Conservation (phyloP, 2,888 invertebrate genomes). For the Achlya flavicornis region DNA sequence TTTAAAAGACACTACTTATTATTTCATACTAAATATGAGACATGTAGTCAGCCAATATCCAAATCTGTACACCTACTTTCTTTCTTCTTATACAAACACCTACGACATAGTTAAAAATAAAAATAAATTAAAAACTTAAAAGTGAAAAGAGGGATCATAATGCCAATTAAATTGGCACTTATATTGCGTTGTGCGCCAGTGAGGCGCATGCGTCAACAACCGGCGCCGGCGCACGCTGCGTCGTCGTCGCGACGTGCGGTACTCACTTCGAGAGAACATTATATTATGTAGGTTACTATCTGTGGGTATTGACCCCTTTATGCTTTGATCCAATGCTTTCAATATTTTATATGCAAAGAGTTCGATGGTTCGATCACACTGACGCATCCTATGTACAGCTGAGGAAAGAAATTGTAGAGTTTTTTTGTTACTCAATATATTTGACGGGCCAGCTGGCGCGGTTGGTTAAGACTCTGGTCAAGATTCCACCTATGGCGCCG, state of each 20-base stretch:
- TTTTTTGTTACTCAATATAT: background rate
- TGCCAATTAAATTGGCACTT: conserved; percentile 1
- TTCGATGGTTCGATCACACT: conserved; percentile 8
- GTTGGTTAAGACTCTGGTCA: too few relatives aligned
- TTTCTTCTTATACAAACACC: too few relatives aligned
- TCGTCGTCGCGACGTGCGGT: background rate
- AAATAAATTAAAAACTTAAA: background rate
- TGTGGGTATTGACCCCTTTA: conserved; percentile 50
- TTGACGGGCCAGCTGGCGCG: too few relatives aligned
- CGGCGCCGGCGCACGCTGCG: conserved; percentile 10
- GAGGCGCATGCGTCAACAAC: conserved; percentile 12
- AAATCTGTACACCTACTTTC: too few relatives aligned
- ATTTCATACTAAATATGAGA: too few relatives aligned
- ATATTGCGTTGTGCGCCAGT: background rate
- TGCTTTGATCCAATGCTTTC: conserved; percentile 18
- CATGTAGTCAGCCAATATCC: too few relatives aligned
- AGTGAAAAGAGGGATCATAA: background rate
- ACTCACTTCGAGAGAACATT: conserved; percentile 22
- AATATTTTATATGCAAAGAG: conserved; percentile 29
- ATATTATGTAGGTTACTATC: conserved; percentile 22
- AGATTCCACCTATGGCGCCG: too few relatives aligned
- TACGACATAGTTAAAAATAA: too few relatives aligned
- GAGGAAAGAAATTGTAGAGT: background rate
- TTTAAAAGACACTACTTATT: too few relatives aligned
- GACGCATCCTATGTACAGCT: conserved; percentile 1